phyloP scores from a whole-genome alignment of 2,888 invertebrate genomes.

The Odontothrips loti region DNA sequence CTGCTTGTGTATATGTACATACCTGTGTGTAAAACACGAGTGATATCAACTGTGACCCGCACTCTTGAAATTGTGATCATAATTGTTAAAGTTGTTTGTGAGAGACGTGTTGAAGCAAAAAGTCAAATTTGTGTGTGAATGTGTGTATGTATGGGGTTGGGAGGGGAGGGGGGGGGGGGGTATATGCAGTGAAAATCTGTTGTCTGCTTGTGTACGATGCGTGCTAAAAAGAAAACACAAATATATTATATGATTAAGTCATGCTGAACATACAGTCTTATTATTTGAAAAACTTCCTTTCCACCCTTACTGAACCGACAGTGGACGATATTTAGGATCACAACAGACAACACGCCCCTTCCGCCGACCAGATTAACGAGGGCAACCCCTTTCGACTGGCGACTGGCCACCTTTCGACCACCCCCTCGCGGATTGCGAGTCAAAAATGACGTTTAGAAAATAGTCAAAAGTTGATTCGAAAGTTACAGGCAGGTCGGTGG shows the following conservation, averaged over 20 bases:
- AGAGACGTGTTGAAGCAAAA: not conserved
- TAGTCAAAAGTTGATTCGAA: too few species aligned
- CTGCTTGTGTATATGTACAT: conserved; percentile 23
- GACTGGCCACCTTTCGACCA: too few species aligned
- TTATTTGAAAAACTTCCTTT: not conserved
- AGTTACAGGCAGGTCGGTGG: too few species aligned
- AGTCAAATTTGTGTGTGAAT: not conserved
- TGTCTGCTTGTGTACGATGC: not conserved
- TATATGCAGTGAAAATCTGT: not conserved
- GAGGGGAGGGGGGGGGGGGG: not conserved
- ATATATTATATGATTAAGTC: not conserved
- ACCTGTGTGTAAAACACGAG: conserved; percentile 17
- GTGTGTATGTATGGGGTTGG: not conserved
- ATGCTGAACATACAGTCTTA: not conserved
- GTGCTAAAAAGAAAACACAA: conserved; percentile 1
- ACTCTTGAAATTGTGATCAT: conserved; percentile 20
- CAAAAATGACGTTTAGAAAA: too few species aligned
- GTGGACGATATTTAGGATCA: too few species aligned
- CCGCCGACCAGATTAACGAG: too few species aligned
- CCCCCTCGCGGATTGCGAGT: too few species aligned
- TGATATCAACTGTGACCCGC: conserved; percentile 19
- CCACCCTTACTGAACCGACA: too few species aligned
- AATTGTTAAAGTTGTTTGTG: conserved; percentile 12
- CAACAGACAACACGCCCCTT: too few species aligned
- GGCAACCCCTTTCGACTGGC: too few species aligned